Conservation (phyloP, 2,888 invertebrate species). For the Drosophila melanosoma region DNA sequence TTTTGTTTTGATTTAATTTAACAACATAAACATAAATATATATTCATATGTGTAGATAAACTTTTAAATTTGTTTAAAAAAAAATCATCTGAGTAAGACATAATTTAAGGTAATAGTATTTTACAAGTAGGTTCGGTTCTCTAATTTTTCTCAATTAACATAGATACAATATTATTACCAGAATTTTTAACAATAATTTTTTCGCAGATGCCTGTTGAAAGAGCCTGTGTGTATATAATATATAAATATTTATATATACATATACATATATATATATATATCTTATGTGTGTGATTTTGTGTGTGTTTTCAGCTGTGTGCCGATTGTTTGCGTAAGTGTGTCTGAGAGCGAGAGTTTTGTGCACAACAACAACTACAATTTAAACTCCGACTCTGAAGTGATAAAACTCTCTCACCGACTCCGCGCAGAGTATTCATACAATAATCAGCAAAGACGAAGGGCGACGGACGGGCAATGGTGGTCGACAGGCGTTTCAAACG, state of each 20-base stretch:
- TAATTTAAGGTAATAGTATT: conserved; percentile 71
- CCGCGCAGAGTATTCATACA: conserved; percentile 77
- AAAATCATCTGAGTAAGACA: conserved; percentile 73
- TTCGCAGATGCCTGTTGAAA: conserved; percentile 53
- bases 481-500: conserved; percentile 64
- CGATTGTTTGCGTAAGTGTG: conserved; percentile 49
- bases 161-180: conserved; percentile 69
- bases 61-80: conserved; percentile 66
- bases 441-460: conserved; percentile 51
- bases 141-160: conserved; percentile 68
- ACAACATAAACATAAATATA: conserved; percentile 79
- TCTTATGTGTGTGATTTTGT: conserved; percentile 26
- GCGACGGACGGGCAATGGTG: conserved; percentile 34
- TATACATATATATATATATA: background rate
- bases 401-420: conserved; percentile 81
- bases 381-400: conserved; percentile 78
- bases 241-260: background rate
- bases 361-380: conserved; percentile 81
- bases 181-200: conserved; percentile 78
- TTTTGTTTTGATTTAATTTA: conserved; percentile 66
- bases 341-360: conserved; percentile 78
- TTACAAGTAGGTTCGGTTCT: conserved; percentile 64
- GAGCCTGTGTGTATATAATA: conserved; percentile 23
- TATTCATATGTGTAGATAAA: conserved; percentile 60
- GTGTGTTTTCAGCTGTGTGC: conserved; percentile 21